These are phyloP conservation scores for Nyctalus aviator DNA, from an alignment of 2,797 vertebrate species.

Conservation along the genomic window DNA sequence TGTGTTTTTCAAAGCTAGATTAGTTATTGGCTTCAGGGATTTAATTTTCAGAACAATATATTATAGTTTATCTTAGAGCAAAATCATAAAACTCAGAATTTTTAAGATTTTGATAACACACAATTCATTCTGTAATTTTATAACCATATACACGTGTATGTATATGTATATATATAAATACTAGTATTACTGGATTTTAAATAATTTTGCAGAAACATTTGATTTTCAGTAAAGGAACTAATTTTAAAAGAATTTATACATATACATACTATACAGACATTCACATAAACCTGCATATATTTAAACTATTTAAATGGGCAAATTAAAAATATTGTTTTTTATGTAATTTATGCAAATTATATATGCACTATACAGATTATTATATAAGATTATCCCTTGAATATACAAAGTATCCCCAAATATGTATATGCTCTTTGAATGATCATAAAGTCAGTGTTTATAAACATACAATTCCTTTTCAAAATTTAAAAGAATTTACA, in stretches of 20 bases:
- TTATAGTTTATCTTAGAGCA: not conserved
- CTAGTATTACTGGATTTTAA: not conserved
- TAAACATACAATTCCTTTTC: no score
- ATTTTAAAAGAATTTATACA: not conserved
- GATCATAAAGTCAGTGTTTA: no score
- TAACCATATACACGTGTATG: no score
- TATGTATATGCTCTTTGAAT: no score
- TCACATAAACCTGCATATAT: not conserved
- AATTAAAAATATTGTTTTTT: not conserved
- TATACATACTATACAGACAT: not conserved
- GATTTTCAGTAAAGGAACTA: not conserved
- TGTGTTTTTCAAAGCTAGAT: not conserved
- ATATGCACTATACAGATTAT: not conserved
- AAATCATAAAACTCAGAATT: not conserved
- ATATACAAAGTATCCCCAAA: no score
- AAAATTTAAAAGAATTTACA: no score
- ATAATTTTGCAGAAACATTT: not conserved
- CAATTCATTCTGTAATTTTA: not conserved
- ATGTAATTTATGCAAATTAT: not conserved
- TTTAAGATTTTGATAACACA: not conserved
- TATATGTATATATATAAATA: no score
- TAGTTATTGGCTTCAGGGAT: not conserved
- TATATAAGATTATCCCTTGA: not conserved
- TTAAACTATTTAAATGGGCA: not conserved
- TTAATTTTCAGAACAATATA: not conserved